Percentiles rank a stretch among this genome's conserved stretches.
Conservation (phyloP, 2,888 invertebrate genomes). For the Cyclophora punctaria region DNA sequence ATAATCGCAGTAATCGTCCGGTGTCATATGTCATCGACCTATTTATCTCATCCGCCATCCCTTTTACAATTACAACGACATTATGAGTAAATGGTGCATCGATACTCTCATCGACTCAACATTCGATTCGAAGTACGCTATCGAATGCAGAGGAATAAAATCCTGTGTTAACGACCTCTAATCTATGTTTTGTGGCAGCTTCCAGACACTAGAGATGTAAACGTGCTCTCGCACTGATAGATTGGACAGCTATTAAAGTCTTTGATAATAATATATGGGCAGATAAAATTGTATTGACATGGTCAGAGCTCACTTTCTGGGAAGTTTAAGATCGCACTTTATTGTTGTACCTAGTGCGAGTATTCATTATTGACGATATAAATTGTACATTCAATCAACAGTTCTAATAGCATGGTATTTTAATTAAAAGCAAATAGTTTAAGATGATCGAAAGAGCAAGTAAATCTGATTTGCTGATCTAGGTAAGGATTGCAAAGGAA, state of each 20-base stretch:
- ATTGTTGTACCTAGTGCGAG: no score
- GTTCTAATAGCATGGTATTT: no score
- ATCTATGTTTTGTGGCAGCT: slow-evolving; percentile 69
- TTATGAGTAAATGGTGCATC: slow-evolving; percentile 69
- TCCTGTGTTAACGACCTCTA: slow-evolving; percentile 76
- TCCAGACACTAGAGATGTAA: slow-evolving; percentile 58
- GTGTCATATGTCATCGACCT: slow-evolving; percentile 74
- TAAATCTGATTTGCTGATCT: no score
- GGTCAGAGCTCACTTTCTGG: slow-evolving; percentile 3
- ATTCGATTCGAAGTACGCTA: slow-evolving; percentile 19
- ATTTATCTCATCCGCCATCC: slow-evolving; percentile 75
- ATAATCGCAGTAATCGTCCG: slow-evolving; percentile 72
- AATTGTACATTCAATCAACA: no score
- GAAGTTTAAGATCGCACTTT: no score
- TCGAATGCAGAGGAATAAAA: slow-evolving; percentile 68
- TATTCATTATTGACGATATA: no score
- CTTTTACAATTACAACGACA: slow-evolving; percentile 73
- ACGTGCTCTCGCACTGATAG: slow-evolving; percentile 48
- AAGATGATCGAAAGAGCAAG: no score
- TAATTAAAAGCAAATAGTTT: no score
- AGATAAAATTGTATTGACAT: slow-evolving; percentile 17
- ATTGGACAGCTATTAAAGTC: slow-evolving; percentile 30
- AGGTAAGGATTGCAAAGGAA: no score
- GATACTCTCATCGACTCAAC: slow-evolving; percentile 56
- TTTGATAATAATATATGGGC: slow-evolving; percentile 15